Evolutionary conservation across 2,797 vertebrate species (phyloP), one percentile per base, ranked within the genome.

Genomic region (Phrynocephalus guinanensis): DNA sequence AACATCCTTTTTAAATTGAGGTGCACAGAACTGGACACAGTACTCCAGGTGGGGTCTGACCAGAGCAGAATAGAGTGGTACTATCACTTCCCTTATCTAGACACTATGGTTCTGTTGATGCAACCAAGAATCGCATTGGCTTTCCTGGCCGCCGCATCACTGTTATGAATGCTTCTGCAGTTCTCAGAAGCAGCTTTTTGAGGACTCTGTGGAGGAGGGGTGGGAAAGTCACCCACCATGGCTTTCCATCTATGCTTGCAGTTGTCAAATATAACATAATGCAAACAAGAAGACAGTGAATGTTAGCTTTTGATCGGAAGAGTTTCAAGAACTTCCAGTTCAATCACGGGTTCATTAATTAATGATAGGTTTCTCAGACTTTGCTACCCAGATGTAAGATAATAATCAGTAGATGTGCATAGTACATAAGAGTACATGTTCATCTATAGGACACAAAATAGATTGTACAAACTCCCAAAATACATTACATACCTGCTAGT

Each of bases 401-500:
- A 22, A 16, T 63, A 1, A 79, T 30, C 9, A 82, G 60, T 28
- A 77, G 52, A 56, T 9, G 52, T 13, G 15, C 30, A 52, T 22
- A 52, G 7, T 6, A 68, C 22, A 78, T 72, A 88, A 85, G 3
- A 22, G n/a, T 52, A n/a, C 3, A 13, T 11, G 22, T 18, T 15
- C 66, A 33, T 48, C 8, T n/a, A 68, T 28, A 67, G 38, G 66
- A 30, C 7, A 33, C 44, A 79, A 20, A 78, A 48, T 33, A 50
- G 24, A 11, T 50, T 67, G 6, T 22, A 50, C 0, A 28, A n/a
- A 22, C 56, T 0, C 0, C 88, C 67, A 87, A 77, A 1, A 63
- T 5, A 89, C 73, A 11, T 82, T 15, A 83, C 89, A 97, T 95
- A 99, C 99, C 99, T 87, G 98, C 98, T 92, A 99, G 96, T 28